A percentile compares a stretch with the other conserved stretches of the same genome.
phyloP scores from a whole-genome alignment of 2,113 vertebrate species.

The Planiliza haematocheilus region DNA sequence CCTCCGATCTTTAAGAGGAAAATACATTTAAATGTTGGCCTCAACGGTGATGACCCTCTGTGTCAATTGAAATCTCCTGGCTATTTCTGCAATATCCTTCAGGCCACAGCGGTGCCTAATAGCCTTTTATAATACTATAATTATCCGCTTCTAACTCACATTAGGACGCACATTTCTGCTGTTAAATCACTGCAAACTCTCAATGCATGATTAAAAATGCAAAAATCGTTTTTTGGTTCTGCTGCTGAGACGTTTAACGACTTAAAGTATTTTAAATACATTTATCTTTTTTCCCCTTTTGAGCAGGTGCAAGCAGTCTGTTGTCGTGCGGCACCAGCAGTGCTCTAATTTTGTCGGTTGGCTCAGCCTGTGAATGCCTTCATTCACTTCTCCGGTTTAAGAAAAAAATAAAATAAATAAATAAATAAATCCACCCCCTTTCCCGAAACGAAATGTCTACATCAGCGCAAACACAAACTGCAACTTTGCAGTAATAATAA shows the following conservation, averaged over 20 bases:
- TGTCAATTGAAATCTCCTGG: no score
- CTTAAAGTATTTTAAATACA: background rate
- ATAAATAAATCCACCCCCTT: background rate
- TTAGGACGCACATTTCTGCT: no score
- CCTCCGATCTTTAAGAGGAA: background rate
- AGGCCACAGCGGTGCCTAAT: no score
- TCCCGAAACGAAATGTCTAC: slow-evolving; percentile 30
- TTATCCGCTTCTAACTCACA: no score
- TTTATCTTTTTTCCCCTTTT: background rate
- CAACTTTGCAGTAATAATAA: slow-evolving; percentile 16
- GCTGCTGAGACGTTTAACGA: no score
- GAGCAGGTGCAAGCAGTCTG: slow-evolving; percentile 26
- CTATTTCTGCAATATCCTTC: no score
- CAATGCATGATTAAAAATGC: no score
- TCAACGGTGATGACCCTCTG: no score
- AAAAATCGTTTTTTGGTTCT: no score
- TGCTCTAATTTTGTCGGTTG: background rate
- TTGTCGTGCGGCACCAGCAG: background rate
- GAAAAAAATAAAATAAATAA: no score
- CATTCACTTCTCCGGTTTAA: slow-evolving; percentile 27
- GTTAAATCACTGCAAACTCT: no score
- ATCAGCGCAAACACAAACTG: slow-evolving; percentile 27
- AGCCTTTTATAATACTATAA: no score
- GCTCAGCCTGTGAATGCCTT: slow-evolving; percentile 25
- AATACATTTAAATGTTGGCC: background rate